Evolutionary conservation across 2,113 vertebrate species (phyloP), one percentile per base, ranked within the genome.

Genomic region (Crocuta crocuta): DNA sequence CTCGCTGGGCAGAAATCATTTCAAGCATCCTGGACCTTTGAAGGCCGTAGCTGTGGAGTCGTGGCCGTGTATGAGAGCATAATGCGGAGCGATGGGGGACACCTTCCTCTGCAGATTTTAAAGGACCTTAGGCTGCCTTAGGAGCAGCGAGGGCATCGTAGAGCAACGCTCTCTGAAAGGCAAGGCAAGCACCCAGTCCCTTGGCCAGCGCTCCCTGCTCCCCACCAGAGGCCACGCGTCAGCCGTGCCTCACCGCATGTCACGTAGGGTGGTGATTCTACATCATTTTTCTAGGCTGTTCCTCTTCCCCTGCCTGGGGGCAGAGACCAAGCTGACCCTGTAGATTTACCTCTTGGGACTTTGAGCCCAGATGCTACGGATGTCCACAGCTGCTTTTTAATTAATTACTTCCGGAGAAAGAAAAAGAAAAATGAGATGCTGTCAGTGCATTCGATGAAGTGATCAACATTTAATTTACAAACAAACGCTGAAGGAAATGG

Each of bases 131-230:
- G 10, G 33, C 9, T 68, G 66, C 35, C 66, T 13, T 11, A 1
- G 4, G 68, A 45, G 9, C 1, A n/a, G 45, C 7, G 39, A 91
- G 35, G 9, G 17, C 1, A 1, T 17, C 11, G 0, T 11, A 31
- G 61, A 79, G 45, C 11, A 10, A 16, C 0, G 5, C 24, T 73
- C 95, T 39, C 63, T 28, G 33, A 68, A 2, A 35, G 74, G 35
- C 24, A 28, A 71, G 63, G 31, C 21, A 9, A 50, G 48, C 0
- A 0, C 1, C 0, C 6, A 3, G 26, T 1, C 55, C 0, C 31
- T 50, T 4, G 73, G 3, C 15, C 66, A 5, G 26, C 1, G 7
- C 48, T 2, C 39, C 0, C 61, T 0, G 15, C 55, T 45, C 45
- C 55, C 50, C 26, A 4, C 23, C 53, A 24, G 8, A 1, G 39